Percentiles rank a stretch among this genome's conserved stretches.
These are phyloP conservation scores for Sebastiscus tertius DNA, from an alignment of 2,797 vertebrate species.

Conservation along the genomic window DNA sequence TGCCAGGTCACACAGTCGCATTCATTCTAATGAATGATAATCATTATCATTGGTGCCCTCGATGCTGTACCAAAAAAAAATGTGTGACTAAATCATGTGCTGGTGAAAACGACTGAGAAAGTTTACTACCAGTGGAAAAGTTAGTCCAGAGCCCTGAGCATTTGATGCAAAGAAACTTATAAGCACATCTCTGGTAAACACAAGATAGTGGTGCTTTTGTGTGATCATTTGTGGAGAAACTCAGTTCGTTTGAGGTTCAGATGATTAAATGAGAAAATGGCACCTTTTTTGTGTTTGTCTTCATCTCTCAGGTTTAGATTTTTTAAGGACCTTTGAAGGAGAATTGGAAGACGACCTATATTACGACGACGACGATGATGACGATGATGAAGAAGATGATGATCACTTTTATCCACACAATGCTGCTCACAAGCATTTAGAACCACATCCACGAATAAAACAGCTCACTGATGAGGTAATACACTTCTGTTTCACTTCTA, in stretches of 20 bases:
- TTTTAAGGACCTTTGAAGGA: conserved; percentile 17
- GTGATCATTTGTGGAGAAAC: too few relatives aligned
- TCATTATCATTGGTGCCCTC: neutral
- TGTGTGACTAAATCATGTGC: too few relatives aligned
- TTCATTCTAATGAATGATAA: neutral
- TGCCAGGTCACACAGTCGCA: too few relatives aligned
- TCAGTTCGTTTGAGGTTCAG: neutral
- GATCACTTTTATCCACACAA: neutral
- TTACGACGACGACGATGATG: conserved; percentile 44
- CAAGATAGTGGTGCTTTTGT: neutral
- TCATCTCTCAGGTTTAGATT: conserved; percentile 38
- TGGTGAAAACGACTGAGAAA: too few relatives aligned
- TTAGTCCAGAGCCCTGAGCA: too few relatives aligned
- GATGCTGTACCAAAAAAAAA: too few relatives aligned
- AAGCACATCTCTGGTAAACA: too few relatives aligned
- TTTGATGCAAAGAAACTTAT: neutral
- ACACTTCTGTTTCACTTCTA: neutral
- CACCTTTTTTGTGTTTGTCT: neutral
- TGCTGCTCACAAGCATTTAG: conserved; percentile 3
- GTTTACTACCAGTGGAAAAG: too few relatives aligned
- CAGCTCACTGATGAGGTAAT: conserved; percentile 72
- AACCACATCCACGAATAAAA: conserved; percentile 67
- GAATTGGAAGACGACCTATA: conserved; percentile 40
- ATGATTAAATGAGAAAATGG: neutral
- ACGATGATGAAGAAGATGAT: neutral